Base-by-base conservation (phyloP, 2,797 vertebrate genomes). In the Perodicticus potto region DNA sequence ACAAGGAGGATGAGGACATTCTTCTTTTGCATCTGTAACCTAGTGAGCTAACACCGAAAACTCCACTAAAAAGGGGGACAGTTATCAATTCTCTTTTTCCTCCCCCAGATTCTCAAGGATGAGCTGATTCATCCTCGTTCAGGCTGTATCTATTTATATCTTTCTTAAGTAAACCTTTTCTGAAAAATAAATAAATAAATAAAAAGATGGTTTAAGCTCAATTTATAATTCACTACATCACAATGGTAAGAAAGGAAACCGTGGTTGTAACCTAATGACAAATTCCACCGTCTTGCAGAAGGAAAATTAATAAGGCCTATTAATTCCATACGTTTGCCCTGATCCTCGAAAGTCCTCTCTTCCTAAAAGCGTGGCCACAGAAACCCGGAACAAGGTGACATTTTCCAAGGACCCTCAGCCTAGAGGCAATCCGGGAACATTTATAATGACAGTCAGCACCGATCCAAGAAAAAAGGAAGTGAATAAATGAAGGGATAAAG, bases 21-120 rank as follows among this genome's bases (percentile, higher is more conserved):
- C 96, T 96, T 96, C 94, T 97, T 88, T 55, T 77, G 87, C n/a
- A 16, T 96, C 96, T 80, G 96, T 55, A 89, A 98, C 83, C 87
- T 70, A 45, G 59, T 72, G 20, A 89, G 91, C 92, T 83, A 91
- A 92, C 93, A 95, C 91, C 59, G 57, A 85, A 65, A 92, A 83
- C 74, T 37, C 49, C 16, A 53, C 69, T 53, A 45, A 29, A 29
- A 67, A 67, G 43, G 45, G 67, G 72, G 37, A 34, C 27, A 96
- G 63, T 77, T 49, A 89, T 13, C 92, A 65, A 81, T 23, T 90
- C 85, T 70, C 61, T 34, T 90, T 53, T 57, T 72, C 73, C 86
- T 73, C 40, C 81, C 95, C 95, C 82, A 73, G 67, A 83, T 93
- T 93, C 94, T 94, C 83, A 80, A 97, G 76, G 94, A 93, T 76